A percentile compares a stretch with the other conserved stretches of the same genome.
These are phyloP conservation scores for Micromys minutus DNA, from an alignment of 2,113 vertebrate species.

Conservation along the genomic window DNA sequence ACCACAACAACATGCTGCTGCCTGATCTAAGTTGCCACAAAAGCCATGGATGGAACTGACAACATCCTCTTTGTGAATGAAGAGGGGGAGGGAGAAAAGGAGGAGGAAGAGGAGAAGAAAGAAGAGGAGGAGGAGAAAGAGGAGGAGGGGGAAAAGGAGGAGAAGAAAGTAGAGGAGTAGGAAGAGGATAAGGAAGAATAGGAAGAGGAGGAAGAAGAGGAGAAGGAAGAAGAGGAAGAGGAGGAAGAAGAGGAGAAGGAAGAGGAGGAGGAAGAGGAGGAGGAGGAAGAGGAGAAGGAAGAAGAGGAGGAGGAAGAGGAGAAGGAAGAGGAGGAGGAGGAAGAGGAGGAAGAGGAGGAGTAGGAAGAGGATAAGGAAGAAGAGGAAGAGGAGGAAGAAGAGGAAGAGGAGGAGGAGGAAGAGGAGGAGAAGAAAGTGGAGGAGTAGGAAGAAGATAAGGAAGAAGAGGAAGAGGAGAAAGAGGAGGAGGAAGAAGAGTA, in stretches of 20 bases:
- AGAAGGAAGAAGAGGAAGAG: too few species aligned
- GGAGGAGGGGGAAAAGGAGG: too few species aligned
- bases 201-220: too few species aligned
- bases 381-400: background rate
- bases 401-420: too few species aligned
- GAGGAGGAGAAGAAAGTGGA: background rate
- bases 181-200: too few species aligned
- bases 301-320: background rate
- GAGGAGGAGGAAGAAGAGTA: too few species aligned
- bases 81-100: background rate
- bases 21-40: background rate
- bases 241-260: background rate
- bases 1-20: background rate
- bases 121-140: background rate
- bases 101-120: too few species aligned
- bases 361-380: background rate
- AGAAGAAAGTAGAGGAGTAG: too few species aligned
- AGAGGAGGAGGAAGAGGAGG: background rate
- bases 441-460: background rate
- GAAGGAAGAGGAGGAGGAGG: background rate
- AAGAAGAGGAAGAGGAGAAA: background rate
- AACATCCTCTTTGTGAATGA: background rate
- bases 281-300: background rate
- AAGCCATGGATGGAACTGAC: fast-evolving
- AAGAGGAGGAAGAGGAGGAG: too few species aligned